Percentiles rank a stretch among this genome's conserved stretches.
Evolutionary conservation across 1,140 invertebrate species (phyloP).

Genomic region (Formica selysi): DNA sequence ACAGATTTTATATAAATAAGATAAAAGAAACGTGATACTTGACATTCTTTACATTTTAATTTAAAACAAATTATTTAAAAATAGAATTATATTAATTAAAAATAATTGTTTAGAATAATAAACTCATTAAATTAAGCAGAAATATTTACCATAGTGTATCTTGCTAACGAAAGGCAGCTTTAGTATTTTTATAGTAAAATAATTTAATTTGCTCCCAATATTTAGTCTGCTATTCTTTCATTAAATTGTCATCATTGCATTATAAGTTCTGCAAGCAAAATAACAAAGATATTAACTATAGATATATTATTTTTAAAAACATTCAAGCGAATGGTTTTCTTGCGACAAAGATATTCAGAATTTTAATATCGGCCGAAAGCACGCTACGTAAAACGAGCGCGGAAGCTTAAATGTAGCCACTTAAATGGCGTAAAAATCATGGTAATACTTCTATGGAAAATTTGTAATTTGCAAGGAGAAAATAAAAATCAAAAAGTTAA

Average conservation of each 20-base stretch:
- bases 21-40: not conserved
- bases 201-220: not conserved
- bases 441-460: not conserved
- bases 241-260: not conserved
- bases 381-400: not conserved
- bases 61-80: constrained; percentile 1
- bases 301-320: constrained; percentile 21
- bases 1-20: not conserved
- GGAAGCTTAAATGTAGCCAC: not conserved
- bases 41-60: not conserved
- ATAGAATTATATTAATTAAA: not conserved
- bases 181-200: not conserved
- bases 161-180: not conserved
- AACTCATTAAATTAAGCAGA: not conserved
- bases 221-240: not conserved
- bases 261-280: not conserved
- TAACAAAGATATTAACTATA: not conserved
- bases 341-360: not conserved
- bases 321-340: not conserved
- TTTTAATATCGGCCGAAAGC: constrained; percentile 7
- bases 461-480: constrained; percentile 1
- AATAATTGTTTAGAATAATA: not conserved
- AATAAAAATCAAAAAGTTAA: not conserved
- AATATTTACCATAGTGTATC: not conserved
- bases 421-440: not conserved